Base-by-base conservation (phyloP, 2,113 vertebrate species). In the Nicator chloris region DNA sequence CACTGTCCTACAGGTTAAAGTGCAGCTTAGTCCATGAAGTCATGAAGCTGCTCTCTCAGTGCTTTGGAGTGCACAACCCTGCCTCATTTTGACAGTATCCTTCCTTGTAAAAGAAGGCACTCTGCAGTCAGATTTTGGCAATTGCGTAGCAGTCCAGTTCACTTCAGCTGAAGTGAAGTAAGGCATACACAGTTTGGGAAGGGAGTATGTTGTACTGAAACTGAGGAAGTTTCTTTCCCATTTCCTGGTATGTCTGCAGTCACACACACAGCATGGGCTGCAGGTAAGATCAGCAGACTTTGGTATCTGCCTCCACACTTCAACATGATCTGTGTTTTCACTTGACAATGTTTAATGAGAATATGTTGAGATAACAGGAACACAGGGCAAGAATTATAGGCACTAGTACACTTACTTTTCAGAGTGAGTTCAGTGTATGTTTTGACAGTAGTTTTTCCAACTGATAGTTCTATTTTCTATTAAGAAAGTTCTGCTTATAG, bases 251-350 rank as follows among this genome's bases (percentile, higher is more conserved):
- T 27, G 11, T 57, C 35, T 65, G 28, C 26, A 78, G 49, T 39
- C 22, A 12, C 1, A 3, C 5, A 2, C 3, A 2, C 24, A 59
- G 47, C 18, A 0, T 28, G 61, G 31, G 19, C 45, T 92, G 50
- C 42, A 75, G 61, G 40, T 71, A 15, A 27, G 26, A 66, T 40
- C 69, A 23, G 40, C n/a, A 70, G 56, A 18, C 12, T 19, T 27
- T 30, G 28, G 19, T 42, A 15, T 35, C 18, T 87, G 37, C 49
- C 24, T 70, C 35, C 11, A 8, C 19, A 5, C 56, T 69, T 35
- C 27, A 64, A 5, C 12, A 6, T 40, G 23, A 59, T 57, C 44
- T 30, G 1, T 3, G 1, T 80, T 80, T 92, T 82, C 50, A 40
- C 17, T 44, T 77, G 15, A 31, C 31, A 69, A 0, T 47, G 19